These are phyloP conservation scores for Rotaria sp. DNA, from an alignment of 2,888 invertebrate genomes.

Conservation along the genomic window DNA sequence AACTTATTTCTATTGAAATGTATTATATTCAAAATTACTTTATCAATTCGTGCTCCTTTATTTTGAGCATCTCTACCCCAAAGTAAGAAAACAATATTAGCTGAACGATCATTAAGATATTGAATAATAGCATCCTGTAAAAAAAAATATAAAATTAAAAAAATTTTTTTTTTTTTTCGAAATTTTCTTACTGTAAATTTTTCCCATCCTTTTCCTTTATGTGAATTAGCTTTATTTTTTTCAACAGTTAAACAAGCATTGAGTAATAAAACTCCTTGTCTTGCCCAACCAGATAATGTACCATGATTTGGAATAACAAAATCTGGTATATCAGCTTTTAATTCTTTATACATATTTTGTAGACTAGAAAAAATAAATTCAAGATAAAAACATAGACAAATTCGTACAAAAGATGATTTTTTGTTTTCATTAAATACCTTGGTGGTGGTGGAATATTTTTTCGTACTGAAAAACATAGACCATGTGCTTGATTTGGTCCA, in stretches of 20 bases:
- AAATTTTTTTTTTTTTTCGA: no score
- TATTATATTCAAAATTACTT: background rate
- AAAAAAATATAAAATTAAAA: background rate
- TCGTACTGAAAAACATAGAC: background rate
- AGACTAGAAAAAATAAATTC: background rate
- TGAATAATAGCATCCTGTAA: conserved; percentile 1
- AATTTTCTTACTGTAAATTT: background rate
- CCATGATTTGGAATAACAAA: conserved; percentile 24
- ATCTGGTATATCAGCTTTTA: background rate
- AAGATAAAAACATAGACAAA: no score
- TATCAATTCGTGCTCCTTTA: background rate
- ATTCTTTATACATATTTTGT: conserved; percentile 19
- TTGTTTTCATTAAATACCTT: background rate
- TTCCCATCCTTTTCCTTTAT: conserved; percentile 29
- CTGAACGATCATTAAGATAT: background rate
- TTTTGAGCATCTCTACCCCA: conserved; percentile 24
- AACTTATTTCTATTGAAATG: background rate
- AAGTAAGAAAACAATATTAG: conserved; percentile 22
- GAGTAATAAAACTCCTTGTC: conserved; percentile 22
- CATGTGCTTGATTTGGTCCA: conserved; percentile 27
- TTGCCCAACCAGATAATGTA: conserved; percentile 4
- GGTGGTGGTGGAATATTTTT: background rate
- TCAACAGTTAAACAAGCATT: conserved; percentile 28
- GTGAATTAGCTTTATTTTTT: conserved; percentile 13
- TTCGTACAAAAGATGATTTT: no score